Evolutionary conservation across 2,888 invertebrate species (phyloP).

Genomic region (Drosophila nigricruria): DNA sequence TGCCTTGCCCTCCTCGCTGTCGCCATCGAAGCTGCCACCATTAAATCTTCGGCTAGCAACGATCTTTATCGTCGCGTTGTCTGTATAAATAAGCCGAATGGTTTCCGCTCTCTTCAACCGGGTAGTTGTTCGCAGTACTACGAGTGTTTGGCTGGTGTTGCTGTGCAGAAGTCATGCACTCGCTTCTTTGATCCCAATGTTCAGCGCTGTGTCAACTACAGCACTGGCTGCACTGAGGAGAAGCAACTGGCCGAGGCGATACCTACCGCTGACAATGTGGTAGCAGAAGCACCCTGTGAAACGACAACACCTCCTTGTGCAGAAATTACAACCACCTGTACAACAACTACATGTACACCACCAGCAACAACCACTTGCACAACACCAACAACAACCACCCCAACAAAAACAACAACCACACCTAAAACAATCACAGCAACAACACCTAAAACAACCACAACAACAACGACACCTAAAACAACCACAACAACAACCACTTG

Average conservation of each 20-base stretch:
- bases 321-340: constrained; percentile 8
- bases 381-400: background rate
- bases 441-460: background rate
- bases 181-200: constrained; percentile 14
- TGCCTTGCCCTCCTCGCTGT: constrained; percentile 22
- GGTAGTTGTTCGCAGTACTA: constrained; percentile 8
- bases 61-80: constrained; percentile 11
- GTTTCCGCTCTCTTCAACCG: constrained; percentile 10
- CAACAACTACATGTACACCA: background rate
- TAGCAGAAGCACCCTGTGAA: constrained; percentile 6
- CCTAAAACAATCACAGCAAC: background rate
- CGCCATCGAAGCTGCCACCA: constrained; percentile 4
- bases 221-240: constrained; percentile 4
- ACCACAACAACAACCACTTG: background rate
- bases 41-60: constrained; percentile 8
- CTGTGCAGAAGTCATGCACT: constrained; percentile 10
- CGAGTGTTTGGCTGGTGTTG: constrained; percentile 18
- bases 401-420: background rate
- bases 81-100: constrained; percentile 13
- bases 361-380: background rate
- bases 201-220: constrained; percentile 14
- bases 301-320: constrained; percentile 10
- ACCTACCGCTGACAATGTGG: background rate
- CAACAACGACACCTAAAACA: background rate
- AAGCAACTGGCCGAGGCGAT: background rate